A percentile compares a stretch with the other conserved stretches of the same genome.
Evolutionary conservation across 2,113 vertebrate species (phyloP).

Genomic region (Myanophis thanlyinensis): DNA sequence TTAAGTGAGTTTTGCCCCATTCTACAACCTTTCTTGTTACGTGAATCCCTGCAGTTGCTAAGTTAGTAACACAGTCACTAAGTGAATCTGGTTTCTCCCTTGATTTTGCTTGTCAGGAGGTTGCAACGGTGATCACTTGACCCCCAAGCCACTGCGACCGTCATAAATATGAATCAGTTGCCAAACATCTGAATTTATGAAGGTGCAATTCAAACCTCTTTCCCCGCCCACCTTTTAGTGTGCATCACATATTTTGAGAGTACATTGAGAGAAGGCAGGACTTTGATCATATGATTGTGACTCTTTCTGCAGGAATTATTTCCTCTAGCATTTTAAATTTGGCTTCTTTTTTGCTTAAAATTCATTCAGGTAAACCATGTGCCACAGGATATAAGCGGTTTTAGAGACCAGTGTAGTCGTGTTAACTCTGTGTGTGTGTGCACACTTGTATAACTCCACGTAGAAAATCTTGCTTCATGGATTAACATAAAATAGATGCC

Average conservation of each 20-base stretch:
- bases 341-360: neutral
- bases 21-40: too few relatives aligned
- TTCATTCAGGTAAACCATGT: neutral
- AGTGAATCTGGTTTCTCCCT: too few relatives aligned
- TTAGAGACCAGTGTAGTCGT: neutral
- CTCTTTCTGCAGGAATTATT: neutral
- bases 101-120: too few relatives aligned
- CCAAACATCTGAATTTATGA: neutral
- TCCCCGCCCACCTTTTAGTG: neutral
- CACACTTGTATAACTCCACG: neutral
- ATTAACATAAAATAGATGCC: neutral
- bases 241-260: neutral
- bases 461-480: neutral
- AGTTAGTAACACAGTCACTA: too few relatives aligned
- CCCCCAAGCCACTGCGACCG: too few relatives aligned
- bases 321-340: neutral
- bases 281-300: neutral
- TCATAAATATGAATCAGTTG: too few relatives aligned
- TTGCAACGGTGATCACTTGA: too few relatives aligned
- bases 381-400: neutral
- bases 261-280: neutral
- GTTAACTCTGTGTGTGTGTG: neutral
- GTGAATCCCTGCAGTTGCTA: too few relatives aligned
- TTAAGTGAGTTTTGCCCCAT: too few relatives aligned
- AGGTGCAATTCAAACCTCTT: neutral